Evolutionary conservation across 2,113 vertebrate genomes (phyloP).

Genomic region (Eublepharis macularius): DNA sequence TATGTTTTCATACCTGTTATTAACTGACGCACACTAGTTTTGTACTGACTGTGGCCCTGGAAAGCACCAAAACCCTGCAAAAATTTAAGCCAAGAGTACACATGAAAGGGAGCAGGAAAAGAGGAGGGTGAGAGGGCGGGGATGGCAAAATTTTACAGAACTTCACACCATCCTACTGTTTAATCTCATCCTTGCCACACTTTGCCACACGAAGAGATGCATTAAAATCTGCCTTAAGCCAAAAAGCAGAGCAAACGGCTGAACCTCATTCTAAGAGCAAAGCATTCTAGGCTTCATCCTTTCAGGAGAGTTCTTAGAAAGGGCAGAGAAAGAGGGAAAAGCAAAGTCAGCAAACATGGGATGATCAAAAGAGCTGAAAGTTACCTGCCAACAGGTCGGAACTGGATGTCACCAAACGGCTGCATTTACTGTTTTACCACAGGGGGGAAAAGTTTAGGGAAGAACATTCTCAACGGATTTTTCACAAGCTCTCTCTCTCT

Average conservation of each 20-base stretch:
- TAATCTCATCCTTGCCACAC: constrained; percentile 19
- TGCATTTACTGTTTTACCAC: constrained; percentile 76
- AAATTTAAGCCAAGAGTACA: constrained; percentile 66
- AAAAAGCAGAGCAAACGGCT: not conserved
- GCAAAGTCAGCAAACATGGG: constrained; percentile 12
- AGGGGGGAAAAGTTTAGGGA: constrained; percentile 82
- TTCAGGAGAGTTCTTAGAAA: constrained; percentile 33
- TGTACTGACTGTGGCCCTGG: constrained; percentile 63
- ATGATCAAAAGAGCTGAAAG: constrained; percentile 65
- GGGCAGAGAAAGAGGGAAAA: constrained; percentile 19
- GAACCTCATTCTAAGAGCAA: constrained; percentile 3
- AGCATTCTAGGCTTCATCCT: constrained; percentile 23
- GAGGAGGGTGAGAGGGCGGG: not conserved
- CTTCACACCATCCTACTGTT: constrained; percentile 15
- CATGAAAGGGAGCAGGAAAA: constrained; percentile 52
- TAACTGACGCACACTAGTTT: constrained; percentile 67
- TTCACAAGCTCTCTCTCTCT: constrained; percentile 72
- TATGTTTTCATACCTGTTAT: constrained; percentile 67
- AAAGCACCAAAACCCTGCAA: constrained; percentile 64
- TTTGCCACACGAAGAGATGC: constrained; percentile 33
- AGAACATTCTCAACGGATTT: constrained; percentile 79
- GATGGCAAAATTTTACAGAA: not conserved
- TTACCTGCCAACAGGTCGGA: constrained; percentile 78
- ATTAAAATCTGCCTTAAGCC: constrained; percentile 28
- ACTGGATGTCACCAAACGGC: constrained; percentile 77